Conservation (phyloP, 1,140 invertebrate genomes). For the Harpegnathos saltator region DNA sequence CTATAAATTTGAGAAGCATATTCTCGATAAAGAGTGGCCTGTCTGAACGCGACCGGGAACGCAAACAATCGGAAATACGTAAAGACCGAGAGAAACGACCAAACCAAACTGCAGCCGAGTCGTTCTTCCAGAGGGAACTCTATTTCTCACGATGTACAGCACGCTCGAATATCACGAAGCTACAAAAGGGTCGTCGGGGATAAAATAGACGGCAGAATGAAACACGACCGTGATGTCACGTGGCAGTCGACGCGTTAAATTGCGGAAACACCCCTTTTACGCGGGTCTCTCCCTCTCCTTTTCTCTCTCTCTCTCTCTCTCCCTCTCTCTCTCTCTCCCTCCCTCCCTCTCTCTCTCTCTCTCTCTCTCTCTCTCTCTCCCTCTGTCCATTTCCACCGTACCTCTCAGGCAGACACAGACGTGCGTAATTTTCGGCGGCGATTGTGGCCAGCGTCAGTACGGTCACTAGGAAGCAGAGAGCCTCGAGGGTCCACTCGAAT, state of each 20-base stretch:
- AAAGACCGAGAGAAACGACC: conserved; percentile 4
- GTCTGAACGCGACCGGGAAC: background rate
- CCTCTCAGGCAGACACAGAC: conserved; percentile 87
- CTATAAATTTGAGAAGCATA: background rate
- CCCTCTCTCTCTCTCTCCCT: background rate
- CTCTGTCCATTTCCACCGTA: conserved; percentile 77
- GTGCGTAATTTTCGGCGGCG: conserved; percentile 88
- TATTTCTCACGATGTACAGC: conserved; percentile 6
- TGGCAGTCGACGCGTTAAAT: conserved; percentile 50
- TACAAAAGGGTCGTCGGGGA: conserved; percentile 14
- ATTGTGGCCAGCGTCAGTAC: conserved; percentile 89
- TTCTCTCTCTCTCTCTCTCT: background rate
- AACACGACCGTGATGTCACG: conserved; percentile 36
- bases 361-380: background rate
- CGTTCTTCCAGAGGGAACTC: background rate
- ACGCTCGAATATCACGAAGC: conserved; percentile 30
- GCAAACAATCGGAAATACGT: background rate
- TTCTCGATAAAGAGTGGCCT: background rate
- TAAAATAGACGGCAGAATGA: conserved; percentile 44
- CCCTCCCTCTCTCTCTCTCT: background rate
- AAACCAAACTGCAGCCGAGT: conserved; percentile 5
- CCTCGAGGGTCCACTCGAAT: conserved; percentile 89
- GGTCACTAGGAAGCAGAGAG: conserved; percentile 89
- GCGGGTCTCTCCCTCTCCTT: conserved; percentile 17
- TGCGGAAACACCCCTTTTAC: conserved; percentile 51